These are phyloP conservation scores for Cheumatopsyche charites DNA, from an alignment of 1,140 invertebrate species.

Conservation along the genomic window DNA sequence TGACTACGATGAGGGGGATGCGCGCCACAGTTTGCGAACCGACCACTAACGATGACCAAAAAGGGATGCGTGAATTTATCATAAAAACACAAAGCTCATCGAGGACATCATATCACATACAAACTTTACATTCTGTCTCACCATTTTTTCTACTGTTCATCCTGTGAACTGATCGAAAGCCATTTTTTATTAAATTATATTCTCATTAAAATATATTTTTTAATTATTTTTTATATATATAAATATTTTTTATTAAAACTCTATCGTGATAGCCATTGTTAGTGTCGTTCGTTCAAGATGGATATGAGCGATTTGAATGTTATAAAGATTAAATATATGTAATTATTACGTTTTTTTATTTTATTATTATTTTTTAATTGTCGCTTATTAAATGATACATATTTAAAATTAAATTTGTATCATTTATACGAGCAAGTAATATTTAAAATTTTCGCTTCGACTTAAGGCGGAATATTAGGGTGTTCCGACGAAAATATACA, in stretches of 20 bases:
- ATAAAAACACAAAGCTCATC: slow-evolving; percentile 8
- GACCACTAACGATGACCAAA: background rate
- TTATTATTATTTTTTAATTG: slow-evolving; percentile 1
- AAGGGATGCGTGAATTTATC: slow-evolving; percentile 18
- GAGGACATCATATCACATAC: slow-evolving; percentile 5
- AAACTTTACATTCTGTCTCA: slow-evolving; percentile 15
- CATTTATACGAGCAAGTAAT: too few species aligned
- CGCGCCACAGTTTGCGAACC: background rate
- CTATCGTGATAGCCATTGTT: too few species aligned
- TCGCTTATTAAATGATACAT: background rate
- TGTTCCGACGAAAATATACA: background rate
- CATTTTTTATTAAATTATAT: background rate
- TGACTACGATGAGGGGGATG: slow-evolving; percentile 9
- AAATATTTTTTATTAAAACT: too few species aligned
- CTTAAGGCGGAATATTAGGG: background rate
- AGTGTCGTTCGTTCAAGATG: background rate
- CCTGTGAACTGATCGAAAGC: background rate
- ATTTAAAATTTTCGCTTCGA: background rate
- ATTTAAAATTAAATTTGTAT: too few species aligned
- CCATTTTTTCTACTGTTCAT: slow-evolving; percentile 12
- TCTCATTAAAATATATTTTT: background rate
- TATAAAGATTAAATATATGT: slow-evolving; percentile 8
- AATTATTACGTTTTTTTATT: slow-evolving; percentile 19
- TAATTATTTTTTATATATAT: background rate
- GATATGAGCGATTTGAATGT: slow-evolving; percentile 11